Percentiles rank a stretch among this genome's conserved stretches.
These are phyloP conservation scores for Zalophus californianus DNA, from an alignment of 2,797 vertebrate species.

Conservation along the genomic window DNA sequence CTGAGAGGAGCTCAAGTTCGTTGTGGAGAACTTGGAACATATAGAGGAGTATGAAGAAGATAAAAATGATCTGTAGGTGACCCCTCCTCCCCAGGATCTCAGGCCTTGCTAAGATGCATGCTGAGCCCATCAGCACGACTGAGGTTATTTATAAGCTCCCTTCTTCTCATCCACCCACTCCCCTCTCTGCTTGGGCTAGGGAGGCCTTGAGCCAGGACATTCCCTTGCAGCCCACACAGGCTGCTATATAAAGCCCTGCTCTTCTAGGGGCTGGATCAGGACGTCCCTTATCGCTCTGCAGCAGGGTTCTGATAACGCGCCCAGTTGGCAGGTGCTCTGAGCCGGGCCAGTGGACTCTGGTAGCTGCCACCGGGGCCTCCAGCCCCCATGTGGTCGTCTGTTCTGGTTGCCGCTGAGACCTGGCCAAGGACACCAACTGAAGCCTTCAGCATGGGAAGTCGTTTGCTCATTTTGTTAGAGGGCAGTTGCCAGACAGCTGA, in stretches of 20 bases:
- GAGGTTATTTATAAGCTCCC: constrained; percentile 54
- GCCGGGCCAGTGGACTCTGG: constrained; percentile 3
- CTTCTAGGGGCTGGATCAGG: constrained; percentile 52
- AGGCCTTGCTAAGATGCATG: constrained; percentile 13
- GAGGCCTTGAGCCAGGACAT: constrained; percentile 74
- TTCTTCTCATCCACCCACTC: constrained; percentile 22
- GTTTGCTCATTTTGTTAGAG: constrained; percentile 51
- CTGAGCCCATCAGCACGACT: neutral
- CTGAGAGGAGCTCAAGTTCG: constrained; percentile 40
- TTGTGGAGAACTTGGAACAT: neutral
- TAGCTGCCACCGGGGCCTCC: constrained; percentile 19
- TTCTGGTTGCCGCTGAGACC: constrained; percentile 52
- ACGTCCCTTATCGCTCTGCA: constrained; percentile 68
- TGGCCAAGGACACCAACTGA: constrained; percentile 54
- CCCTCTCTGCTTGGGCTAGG: neutral
- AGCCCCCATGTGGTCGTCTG: neutral
- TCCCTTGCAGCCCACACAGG: constrained; percentile 65
- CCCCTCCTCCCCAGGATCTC: neutral
- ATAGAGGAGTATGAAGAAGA: neutral
- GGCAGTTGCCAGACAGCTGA: constrained; percentile 58
- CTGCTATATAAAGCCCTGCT: constrained; percentile 68
- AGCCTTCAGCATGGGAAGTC: constrained; percentile 63
- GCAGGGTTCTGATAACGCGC: constrained; percentile 64
- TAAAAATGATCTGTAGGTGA: neutral
- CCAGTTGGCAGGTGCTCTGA: neutral